These are phyloP conservation scores for Cottoperca gobio DNA, from an alignment of 2,797 vertebrate species.

Conservation along the genomic window DNA sequence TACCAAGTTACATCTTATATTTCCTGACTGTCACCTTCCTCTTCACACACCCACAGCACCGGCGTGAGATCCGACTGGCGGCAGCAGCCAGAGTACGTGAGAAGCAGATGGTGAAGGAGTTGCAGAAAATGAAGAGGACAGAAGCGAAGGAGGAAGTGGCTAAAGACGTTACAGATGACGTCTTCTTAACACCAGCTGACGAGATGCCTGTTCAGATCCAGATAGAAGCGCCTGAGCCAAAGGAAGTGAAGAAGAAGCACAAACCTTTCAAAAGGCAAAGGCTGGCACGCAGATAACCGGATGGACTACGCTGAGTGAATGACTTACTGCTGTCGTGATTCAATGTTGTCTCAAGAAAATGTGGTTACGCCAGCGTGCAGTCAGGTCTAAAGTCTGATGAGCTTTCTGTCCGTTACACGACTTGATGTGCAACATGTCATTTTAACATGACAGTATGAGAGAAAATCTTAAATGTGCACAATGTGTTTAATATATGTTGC, in stretches of 20 bases:
- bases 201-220: constrained; percentile 87
- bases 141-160: constrained; percentile 80
- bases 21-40: neutral
- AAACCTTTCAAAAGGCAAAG: constrained; percentile 91
- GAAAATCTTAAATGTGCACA: neutral
- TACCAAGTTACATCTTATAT: neutral
- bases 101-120: constrained; percentile 92
- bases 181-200: constrained; percentile 89
- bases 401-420: neutral
- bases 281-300: constrained; percentile 72
- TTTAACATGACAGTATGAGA: neutral
- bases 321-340: neutral
- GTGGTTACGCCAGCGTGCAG: neutral
- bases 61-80: constrained; percentile 86
- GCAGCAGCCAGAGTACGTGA: constrained; percentile 90
- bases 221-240: constrained; percentile 83
- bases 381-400: neutral
- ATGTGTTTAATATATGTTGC: neutral
- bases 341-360: neutral
- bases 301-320: constrained; percentile 25
- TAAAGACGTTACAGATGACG: constrained; percentile 89
- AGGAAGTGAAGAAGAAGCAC: constrained; percentile 84
- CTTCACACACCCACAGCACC: constrained; percentile 82
- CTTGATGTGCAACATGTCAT: neutral
- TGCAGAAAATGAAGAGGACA: constrained; percentile 87